These are phyloP conservation scores for Zoanthus gigantus DNA, from an alignment of 92 coral and sea anemone genomes.

Conservation along the genomic window DNA sequence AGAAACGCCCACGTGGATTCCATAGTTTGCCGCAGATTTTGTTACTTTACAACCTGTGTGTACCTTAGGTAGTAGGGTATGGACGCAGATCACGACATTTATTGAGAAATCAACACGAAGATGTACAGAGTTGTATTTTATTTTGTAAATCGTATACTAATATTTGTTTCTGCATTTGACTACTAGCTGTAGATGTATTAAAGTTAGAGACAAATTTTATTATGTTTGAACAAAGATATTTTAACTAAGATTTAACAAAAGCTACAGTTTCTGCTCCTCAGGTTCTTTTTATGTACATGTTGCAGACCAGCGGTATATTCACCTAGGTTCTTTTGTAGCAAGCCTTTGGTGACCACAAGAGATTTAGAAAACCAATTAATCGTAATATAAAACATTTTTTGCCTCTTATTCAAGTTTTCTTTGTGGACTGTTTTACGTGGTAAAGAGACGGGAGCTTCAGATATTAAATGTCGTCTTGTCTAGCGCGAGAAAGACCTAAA, in stretches of 20 bases:
- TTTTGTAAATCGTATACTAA: background rate
- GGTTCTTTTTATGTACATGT: background rate
- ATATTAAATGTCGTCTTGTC: background rate
- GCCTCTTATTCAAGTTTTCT: background rate
- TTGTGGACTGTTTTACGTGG: background rate
- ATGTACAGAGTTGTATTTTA: slow-evolving; percentile 10
- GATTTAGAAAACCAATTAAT: background rate
- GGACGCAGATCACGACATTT: background rate
- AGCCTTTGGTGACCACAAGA: background rate
- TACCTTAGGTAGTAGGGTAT: background rate
- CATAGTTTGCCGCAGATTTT: background rate
- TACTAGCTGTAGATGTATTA: slow-evolving; percentile 1
- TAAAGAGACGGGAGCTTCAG: background rate
- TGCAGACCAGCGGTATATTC: background rate
- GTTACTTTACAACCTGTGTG: background rate
- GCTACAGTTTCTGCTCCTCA: background rate
- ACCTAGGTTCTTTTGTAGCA: background rate
- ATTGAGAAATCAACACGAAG: background rate
- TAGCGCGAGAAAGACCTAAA: background rate
- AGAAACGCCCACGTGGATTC: background rate
- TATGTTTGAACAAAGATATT: slow-evolving; percentile 11
- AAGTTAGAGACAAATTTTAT: background rate
- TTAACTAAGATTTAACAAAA: background rate
- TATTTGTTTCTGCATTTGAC: background rate
- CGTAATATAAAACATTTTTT: background rate